Base-by-base conservation (phyloP, 30 jellyfish, hydroid and myxozoan genomes). In the Aurelia sp. region DNA sequence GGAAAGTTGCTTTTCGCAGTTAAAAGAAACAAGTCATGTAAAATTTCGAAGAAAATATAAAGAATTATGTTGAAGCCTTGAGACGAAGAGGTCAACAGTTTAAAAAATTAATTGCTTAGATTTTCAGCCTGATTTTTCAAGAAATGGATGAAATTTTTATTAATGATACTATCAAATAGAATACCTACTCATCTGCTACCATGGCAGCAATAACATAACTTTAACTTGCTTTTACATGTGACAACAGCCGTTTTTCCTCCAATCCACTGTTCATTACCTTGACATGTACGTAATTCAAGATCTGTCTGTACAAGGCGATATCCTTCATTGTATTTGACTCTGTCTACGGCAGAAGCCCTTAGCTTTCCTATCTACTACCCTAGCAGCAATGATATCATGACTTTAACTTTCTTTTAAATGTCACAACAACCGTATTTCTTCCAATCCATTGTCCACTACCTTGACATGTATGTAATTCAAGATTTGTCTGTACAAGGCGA, bases 361-460 rank as follows among this genome's bases (percentile, higher is more conserved):
- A 0, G 33, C 16, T 15, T 44, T 3, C 55, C 13, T 44, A 44
- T 9, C 55, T 44, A 44, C 55, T 44, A 5, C 55, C 55, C 55
- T 44, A 44, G 15, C 15, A 44, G 6, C 55, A 44, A 17, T 17
- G 22, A 17, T 21, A 67, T 0, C 62, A 72, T 72, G 4, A 8
- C 75, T 12, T 19, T 6, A 30, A 69, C 98, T 50, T 64, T 86
- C 98, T 21, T 75, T 81, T 24, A 57, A 97, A 92, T 24, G 91
- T 70, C 4, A 70, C 73, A 13, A 69, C 74, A 10, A 92, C 98
- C 24, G 90, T 24, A 52, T 82, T 88, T 88, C 99, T 95, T 1
- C 95, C 96, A 7, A 97, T 57, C 99, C 99, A 94, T 47, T 84
- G 96, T 19, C 97, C 97, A 72, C 84, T 72, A 66, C 79, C 48